phyloP scores from a whole-genome alignment of 2,888 invertebrate genomes.

The Metopia argyrocephala region DNA sequence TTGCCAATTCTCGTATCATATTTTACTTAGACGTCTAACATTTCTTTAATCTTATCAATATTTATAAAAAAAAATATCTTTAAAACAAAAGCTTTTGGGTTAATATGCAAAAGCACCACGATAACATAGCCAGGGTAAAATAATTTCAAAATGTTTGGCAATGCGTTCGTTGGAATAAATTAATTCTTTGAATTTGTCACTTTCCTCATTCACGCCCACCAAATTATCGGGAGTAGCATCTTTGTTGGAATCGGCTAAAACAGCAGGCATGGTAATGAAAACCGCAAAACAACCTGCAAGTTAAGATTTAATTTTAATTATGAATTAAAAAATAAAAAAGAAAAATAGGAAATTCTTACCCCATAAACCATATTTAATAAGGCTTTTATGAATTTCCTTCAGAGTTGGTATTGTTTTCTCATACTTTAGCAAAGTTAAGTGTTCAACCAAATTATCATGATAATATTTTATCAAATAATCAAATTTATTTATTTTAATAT shows the following conservation, averaged over 20 bases:
- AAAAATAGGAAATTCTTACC: conserved; percentile 64
- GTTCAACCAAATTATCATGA: conserved; percentile 69
- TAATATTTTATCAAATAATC: conserved; percentile 73
- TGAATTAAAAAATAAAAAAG: background rate
- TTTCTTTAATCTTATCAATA: too few relatives aligned
- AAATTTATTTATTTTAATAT: conserved; percentile 71
- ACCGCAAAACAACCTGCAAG: conserved; percentile 67
- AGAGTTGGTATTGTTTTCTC: conserved; percentile 69
- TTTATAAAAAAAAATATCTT: too few relatives aligned
- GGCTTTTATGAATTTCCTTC: conserved; percentile 69
- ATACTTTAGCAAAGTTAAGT: conserved; percentile 70
- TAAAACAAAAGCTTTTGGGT: too few relatives aligned
- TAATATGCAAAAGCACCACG: too few relatives aligned
- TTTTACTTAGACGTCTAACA: too few relatives aligned
- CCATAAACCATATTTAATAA: conserved; percentile 70
- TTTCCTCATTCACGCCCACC: conserved; percentile 66
- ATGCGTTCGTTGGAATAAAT: conserved; percentile 67
- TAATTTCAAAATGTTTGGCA: conserved; percentile 67
- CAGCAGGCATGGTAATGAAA: conserved; percentile 66
- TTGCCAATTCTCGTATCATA: too few relatives aligned
- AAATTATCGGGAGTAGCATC: conserved; percentile 70
- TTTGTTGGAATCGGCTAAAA: conserved; percentile 70
- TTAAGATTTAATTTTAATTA: background rate
- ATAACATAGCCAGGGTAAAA: conserved; percentile 73
- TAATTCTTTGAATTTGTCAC: conserved; percentile 65